Evolutionary conservation across 2,797 vertebrate species (phyloP).

Genomic region (Leptodactylus fallax): DNA sequence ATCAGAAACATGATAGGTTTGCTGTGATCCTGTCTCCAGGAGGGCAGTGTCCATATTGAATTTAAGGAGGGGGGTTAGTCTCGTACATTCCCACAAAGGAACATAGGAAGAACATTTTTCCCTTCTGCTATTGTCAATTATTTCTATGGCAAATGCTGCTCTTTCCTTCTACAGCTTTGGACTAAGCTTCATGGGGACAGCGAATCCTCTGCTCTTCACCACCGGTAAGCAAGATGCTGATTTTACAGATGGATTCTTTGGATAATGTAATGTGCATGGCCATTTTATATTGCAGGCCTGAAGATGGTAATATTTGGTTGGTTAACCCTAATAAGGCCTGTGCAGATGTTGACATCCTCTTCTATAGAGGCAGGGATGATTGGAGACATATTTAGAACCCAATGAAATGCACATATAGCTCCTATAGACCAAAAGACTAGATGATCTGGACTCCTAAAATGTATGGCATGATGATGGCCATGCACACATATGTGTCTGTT

Average conservation of each 20-base stretch:
- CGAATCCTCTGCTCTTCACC: not conserved
- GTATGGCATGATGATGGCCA: not conserved
- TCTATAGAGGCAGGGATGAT: not conserved
- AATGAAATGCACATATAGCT: not conserved
- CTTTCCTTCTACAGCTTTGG: slow-evolving; percentile 19
- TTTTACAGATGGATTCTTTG: not conserved
- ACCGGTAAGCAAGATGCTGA: slow-evolving; percentile 34
- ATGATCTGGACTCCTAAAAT: not conserved
- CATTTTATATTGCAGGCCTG: not conserved
- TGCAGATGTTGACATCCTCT: not conserved
- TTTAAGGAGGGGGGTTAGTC: not conserved
- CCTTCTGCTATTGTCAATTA: not conserved
- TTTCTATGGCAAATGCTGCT: slow-evolving; percentile 46
- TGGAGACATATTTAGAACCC: too few species aligned
- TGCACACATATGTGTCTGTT: not conserved
- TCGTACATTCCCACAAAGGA: slow-evolving; percentile 28
- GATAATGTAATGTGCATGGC: not conserved
- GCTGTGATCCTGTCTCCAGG: slow-evolving; percentile 24
- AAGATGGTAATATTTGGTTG: not conserved
- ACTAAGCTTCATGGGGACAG: slow-evolving; percentile 53
- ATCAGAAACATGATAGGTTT: not conserved
- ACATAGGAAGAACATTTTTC: not conserved
- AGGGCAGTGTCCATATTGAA: slow-evolving; percentile 17
- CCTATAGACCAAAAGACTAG: too few species aligned
- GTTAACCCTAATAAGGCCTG: slow-evolving; percentile 7